phyloP scores from a whole-genome alignment of 1,140 invertebrate species.

The Monochamus saltuarius region DNA sequence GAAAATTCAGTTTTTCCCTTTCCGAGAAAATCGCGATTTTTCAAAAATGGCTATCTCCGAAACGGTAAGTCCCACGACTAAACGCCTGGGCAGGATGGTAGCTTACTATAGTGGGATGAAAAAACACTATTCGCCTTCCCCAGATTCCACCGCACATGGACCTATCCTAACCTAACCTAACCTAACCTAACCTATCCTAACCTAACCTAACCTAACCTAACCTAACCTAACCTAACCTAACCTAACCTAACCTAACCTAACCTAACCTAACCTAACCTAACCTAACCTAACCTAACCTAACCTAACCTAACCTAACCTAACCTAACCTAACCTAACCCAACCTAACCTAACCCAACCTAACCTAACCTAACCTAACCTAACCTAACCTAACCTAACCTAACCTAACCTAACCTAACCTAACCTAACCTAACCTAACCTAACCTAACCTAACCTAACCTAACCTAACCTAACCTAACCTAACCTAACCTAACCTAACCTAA shows the following conservation, averaged over 20 bases:
- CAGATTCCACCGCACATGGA: no score
- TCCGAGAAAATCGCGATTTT: no score
- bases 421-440: slow-evolving; percentile 36
- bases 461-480: slow-evolving; percentile 28
- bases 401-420: slow-evolving; percentile 39
- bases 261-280: slow-evolving; percentile 10
- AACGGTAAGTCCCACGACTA: no score
- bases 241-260: slow-evolving; percentile 34
- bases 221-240: slow-evolving; percentile 14
- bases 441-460: slow-evolving; percentile 35
- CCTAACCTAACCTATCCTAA: background rate
- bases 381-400: slow-evolving; percentile 44
- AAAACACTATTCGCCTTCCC: no score
- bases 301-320: no score
- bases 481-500: slow-evolving; percentile 54
- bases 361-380: slow-evolving; percentile 44
- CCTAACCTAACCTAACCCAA: no score
- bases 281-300: no score
- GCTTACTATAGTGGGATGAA: no score
- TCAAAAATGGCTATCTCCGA: no score
- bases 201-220: background rate
- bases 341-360: slow-evolving; percentile 41
- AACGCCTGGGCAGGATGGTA: no score
- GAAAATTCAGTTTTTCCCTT: no score
- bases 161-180: no score